These are phyloP conservation scores for Physeter macrocephalus DNA, from an alignment of 2,113 vertebrate species.

Conservation along the genomic window DNA sequence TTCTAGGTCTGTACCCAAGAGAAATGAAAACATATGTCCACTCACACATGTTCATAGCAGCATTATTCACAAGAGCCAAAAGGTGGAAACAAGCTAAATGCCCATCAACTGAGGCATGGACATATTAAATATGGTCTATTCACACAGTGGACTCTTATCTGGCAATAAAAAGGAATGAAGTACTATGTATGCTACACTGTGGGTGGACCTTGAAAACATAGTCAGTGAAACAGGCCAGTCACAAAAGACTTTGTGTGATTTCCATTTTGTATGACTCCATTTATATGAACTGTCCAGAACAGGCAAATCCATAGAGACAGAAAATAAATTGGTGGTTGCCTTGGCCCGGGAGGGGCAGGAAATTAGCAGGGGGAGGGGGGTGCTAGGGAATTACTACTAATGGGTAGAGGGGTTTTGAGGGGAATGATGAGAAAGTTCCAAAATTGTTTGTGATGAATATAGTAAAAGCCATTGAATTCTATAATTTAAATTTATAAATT, in stretches of 20 bases:
- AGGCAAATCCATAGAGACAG: not conserved
- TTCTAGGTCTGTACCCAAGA: not conserved
- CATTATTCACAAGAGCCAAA: not conserved
- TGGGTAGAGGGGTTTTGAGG: not conserved
- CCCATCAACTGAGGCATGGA: not conserved
- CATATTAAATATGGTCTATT: not conserved
- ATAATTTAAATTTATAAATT: not conserved
- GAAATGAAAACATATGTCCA: not conserved
- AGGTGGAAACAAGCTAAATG: not conserved
- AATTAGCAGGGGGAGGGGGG: too few relatives aligned
- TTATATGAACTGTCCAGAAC: not conserved
- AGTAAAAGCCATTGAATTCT: not conserved
- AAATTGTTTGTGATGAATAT: not conserved
- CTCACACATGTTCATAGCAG: too few relatives aligned
- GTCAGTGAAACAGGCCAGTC: not conserved
- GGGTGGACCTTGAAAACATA: not conserved
- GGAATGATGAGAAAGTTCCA: not conserved
- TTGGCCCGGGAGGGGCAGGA: not conserved
- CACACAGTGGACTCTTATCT: not conserved
- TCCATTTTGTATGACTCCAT: not conserved
- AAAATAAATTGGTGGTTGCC: not conserved
- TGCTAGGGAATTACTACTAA: not conserved
- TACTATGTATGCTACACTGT: accelerated
- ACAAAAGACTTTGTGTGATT: not conserved
- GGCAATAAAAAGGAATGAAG: not conserved